Evolutionary conservation across 1,140 invertebrate genomes (phyloP).

Genomic region (Oncopeltus fasciatus): DNA sequence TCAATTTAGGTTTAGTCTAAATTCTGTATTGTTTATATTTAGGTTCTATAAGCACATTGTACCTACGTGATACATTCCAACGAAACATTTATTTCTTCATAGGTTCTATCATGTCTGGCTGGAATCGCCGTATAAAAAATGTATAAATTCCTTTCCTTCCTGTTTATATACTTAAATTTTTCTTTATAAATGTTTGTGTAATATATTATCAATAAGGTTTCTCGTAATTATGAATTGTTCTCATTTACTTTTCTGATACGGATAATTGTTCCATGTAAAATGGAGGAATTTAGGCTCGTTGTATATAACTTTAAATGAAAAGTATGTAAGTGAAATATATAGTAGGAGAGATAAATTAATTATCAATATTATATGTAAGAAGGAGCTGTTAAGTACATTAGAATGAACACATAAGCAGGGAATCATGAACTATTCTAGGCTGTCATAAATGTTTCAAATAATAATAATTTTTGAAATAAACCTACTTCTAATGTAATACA

Average conservation of each 20-base stretch:
- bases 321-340: too few relatives aligned
- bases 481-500: too few relatives aligned
- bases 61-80: constrained; percentile 21
- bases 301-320: too few relatives aligned
- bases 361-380: too few relatives aligned
- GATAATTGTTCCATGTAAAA: background rate
- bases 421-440: too few relatives aligned
- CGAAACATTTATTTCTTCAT: constrained; percentile 3
- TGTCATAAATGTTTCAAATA: too few relatives aligned
- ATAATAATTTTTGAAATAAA: too few relatives aligned
- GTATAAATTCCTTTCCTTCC: background rate
- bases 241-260: too few relatives aligned
- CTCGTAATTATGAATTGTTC: background rate
- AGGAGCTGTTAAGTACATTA: too few relatives aligned
- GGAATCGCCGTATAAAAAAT: constrained; percentile 12
- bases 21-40: background rate
- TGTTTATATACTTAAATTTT: background rate
- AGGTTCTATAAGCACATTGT: background rate
- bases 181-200: background rate
- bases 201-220: background rate
- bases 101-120: constrained; percentile 13
- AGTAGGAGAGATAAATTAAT: too few relatives aligned
- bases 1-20: background rate
- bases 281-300: too few relatives aligned
- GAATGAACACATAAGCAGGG: too few relatives aligned